phyloP scores from a whole-genome alignment of 1,140 invertebrate genomes.

The Neodiprion lecontei region DNA sequence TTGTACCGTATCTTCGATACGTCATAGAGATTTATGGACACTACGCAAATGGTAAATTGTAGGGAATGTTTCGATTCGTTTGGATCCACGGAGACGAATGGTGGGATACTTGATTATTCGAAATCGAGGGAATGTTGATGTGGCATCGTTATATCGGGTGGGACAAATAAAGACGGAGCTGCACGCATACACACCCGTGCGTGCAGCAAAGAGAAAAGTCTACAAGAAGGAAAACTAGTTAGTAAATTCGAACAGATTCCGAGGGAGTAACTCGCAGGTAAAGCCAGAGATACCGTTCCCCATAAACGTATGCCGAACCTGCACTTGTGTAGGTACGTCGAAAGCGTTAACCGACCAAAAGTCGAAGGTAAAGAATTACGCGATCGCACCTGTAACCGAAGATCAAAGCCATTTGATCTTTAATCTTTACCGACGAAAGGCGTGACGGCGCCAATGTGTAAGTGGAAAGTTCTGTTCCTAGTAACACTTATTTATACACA shows the following conservation, averaged over 20 bases:
- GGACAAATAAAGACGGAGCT: not conserved
- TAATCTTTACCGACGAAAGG: not conserved
- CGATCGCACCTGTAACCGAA: not conserved
- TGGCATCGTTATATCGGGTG: not conserved
- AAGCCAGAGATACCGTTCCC: too few relatives aligned
- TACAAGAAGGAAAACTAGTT: too few relatives aligned
- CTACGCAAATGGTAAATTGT: constrained; percentile 42
- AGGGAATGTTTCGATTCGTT: constrained; percentile 31
- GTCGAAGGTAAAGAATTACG: not conserved
- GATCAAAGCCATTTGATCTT: not conserved
- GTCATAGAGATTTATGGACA: constrained; percentile 41
- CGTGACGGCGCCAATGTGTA: not conserved
- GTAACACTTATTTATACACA: too few relatives aligned
- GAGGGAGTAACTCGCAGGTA: too few relatives aligned
- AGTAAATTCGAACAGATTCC: too few relatives aligned
- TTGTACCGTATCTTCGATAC: constrained; percentile 35
- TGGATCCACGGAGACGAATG: not conserved
- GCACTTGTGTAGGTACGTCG: not conserved
- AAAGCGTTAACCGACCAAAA: not conserved
- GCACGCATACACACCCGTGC: not conserved
- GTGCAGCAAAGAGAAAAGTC: too few relatives aligned
- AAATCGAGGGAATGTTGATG: not conserved
- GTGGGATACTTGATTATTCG: too few relatives aligned
- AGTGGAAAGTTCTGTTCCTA: not conserved
- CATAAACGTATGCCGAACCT: not conserved